Conservation (phyloP, 2,888 invertebrate genomes). For the Rhingia rostrata region DNA sequence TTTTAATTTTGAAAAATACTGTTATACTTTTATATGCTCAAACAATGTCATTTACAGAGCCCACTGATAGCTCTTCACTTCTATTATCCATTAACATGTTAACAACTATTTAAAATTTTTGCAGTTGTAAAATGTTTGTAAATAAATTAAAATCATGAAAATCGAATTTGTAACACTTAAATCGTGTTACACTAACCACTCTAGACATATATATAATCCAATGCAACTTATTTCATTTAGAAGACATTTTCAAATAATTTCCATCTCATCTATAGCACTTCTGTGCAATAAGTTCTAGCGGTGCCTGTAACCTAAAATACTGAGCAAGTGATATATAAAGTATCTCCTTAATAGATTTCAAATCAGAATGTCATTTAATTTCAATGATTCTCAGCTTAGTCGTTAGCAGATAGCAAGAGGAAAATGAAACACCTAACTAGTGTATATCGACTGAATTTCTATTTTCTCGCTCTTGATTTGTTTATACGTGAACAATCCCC, state of each 20-base stretch:
- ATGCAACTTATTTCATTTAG: slow-evolving; percentile 10
- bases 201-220: slow-evolving; percentile 13
- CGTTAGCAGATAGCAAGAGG: slow-evolving; percentile 10
- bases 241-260: slow-evolving; percentile 12
- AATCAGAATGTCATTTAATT: slow-evolving; percentile 62
- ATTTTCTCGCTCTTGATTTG: slow-evolving; percentile 41
- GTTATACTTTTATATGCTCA: background rate
- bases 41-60: background rate
- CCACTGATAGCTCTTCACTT: background rate
- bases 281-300: slow-evolving; percentile 9
- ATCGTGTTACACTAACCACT: slow-evolving; percentile 13
- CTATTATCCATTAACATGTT: background rate
- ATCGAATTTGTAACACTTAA: slow-evolving; percentile 8
- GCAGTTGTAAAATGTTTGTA: background rate
- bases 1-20: background rate
- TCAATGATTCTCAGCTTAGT: slow-evolving; percentile 45
- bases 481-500: slow-evolving; percentile 35
- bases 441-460: slow-evolving; percentile 43
- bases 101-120: background rate
- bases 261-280: slow-evolving; percentile 28
- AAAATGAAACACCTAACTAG: background rate
- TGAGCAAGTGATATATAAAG: slow-evolving; percentile 42
- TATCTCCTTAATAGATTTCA: slow-evolving; percentile 61
- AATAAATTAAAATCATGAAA: slow-evolving; percentile 3
- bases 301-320: background rate